Percentiles rank a stretch among this genome's conserved stretches.
Conservation (phyloP, 2,113 vertebrate species). For the Collichthys lucidus region DNA sequence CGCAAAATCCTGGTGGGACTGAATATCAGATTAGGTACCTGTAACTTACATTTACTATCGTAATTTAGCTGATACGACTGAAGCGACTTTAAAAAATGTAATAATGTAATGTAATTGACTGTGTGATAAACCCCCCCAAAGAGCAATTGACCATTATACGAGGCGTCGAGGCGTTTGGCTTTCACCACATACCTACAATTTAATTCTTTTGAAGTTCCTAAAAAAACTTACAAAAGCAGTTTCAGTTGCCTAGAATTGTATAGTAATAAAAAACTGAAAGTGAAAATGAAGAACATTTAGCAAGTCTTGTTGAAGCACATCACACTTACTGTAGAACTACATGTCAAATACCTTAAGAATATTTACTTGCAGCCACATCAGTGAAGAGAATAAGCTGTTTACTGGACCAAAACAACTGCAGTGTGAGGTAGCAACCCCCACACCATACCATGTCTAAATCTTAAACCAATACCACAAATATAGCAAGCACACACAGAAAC, state of each 20-base stretch:
- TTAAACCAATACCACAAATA: conserved; percentile 1
- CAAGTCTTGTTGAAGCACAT: neutral
- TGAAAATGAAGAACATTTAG: neutral
- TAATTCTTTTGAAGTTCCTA: no score
- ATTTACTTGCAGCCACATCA: neutral
- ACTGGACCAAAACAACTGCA: conserved; percentile 23
- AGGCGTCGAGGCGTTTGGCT: no score
- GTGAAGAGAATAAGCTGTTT: conserved; percentile 18
- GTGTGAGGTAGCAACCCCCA: conserved; percentile 20
- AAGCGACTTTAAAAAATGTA: no score
- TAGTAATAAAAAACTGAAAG: neutral
- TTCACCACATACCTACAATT: no score
- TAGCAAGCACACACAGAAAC: neutral
- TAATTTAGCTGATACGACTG: no score
- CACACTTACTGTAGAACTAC: neutral
- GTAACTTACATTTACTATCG: no score
- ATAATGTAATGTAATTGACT: no score
- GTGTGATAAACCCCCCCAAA: no score
- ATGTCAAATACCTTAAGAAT: neutral
- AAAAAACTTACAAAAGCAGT: no score
- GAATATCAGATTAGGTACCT: neutral
- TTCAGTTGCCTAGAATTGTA: no score
- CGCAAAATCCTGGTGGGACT: no score
- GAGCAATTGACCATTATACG: no score
- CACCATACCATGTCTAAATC: conserved; percentile 3